phyloP scores from a whole-genome alignment of 2,888 invertebrate species.

The Cheiracanthium punctorium region DNA sequence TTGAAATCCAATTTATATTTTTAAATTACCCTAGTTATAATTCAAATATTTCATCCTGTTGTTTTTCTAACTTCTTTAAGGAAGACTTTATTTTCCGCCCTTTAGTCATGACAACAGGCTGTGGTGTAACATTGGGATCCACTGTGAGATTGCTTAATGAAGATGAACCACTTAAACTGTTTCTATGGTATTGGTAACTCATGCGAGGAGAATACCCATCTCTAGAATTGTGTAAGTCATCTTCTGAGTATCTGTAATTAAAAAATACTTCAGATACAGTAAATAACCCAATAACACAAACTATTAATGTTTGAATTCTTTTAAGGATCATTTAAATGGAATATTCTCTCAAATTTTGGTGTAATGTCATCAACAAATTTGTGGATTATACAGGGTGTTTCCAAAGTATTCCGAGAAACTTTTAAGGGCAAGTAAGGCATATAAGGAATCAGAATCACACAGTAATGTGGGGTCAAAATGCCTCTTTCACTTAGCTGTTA shows the following conservation, averaged over 20 bases:
- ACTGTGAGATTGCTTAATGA: constrained; percentile 63
- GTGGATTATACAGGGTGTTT: too few species aligned
- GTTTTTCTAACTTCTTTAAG: constrained; percentile 86
- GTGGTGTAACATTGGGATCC: constrained; percentile 70
- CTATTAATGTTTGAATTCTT: too few species aligned
- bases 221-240: constrained; percentile 62
- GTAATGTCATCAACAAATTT: too few species aligned
- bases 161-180: constrained; percentile 55
- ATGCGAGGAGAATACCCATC: constrained; percentile 48
- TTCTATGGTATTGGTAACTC: constrained; percentile 55
- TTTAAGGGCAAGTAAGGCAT: too few species aligned
- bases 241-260: constrained; percentile 58
- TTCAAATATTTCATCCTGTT: constrained; percentile 93
- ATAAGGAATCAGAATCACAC: too few species aligned
- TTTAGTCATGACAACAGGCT: constrained; percentile 82
- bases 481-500: too few species aligned
- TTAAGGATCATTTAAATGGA: too few species aligned
- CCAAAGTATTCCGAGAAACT: too few species aligned
- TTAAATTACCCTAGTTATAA: constrained; percentile 86
- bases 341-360: too few species aligned
- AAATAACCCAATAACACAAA: too few species aligned
- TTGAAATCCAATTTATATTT: too few species aligned
- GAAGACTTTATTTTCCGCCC: constrained; percentile 87
- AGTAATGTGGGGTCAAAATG: too few species aligned
- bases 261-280: not conserved